Evolutionary conservation across 2,797 vertebrate species (phyloP).

Genomic region (Mycteria americana): DNA sequence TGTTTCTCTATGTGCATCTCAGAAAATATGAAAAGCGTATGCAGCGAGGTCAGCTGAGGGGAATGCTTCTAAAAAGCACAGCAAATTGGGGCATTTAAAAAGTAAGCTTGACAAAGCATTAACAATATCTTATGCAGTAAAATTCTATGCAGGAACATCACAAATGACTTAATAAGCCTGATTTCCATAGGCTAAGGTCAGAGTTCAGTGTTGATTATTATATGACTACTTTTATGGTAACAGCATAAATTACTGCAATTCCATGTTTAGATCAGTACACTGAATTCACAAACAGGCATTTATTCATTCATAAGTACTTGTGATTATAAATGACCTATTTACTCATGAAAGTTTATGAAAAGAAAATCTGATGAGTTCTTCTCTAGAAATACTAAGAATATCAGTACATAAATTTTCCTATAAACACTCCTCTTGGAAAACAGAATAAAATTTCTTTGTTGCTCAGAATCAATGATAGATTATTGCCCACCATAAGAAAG

Average conservation of each 20-base stretch:
- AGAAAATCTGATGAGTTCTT: background rate
- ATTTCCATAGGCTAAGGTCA: background rate
- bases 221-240: background rate
- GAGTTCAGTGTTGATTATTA: background rate
- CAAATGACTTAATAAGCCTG: background rate
- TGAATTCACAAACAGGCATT: background rate
- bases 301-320: conserved; percentile 10
- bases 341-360: background rate
- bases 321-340: conserved; percentile 11
- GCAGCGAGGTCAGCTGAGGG: background rate
- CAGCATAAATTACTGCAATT: background rate
- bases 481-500: background rate
- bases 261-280: background rate
- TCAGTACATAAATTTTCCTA: background rate
- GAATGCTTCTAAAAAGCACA: background rate
- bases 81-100: background rate
- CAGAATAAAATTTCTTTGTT: background rate
- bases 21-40: background rate
- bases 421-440: background rate
- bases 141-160: background rate
- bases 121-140: background rate
- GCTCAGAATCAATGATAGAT: background rate
- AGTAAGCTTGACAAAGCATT: background rate
- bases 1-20: background rate
- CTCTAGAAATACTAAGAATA: background rate